A percentile compares a stretch with the other conserved stretches of the same genome.
Evolutionary conservation across 2,888 invertebrate genomes (phyloP).

Genomic region (Electrophaes corylata): DNA sequence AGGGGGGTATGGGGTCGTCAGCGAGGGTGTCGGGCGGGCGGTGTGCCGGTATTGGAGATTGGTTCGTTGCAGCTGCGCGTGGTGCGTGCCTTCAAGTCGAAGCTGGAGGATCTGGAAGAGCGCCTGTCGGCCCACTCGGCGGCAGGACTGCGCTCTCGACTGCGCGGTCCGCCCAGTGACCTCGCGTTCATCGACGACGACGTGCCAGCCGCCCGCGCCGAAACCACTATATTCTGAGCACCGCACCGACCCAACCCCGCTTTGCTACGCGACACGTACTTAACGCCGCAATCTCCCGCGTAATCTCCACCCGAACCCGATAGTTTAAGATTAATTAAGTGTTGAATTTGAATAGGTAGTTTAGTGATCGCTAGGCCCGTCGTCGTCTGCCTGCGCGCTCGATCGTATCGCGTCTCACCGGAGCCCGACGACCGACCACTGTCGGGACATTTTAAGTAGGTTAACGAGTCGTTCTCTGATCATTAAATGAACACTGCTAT

Average conservation of each 20-base stretch:
- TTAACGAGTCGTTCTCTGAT: constrained; percentile 47
- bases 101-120: constrained; percentile 99
- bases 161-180: constrained; percentile 89
- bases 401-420: constrained; percentile 25
- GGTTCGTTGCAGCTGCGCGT: constrained; percentile 98
- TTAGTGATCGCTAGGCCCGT: constrained; percentile 57
- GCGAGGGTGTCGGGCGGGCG: constrained; percentile 32
- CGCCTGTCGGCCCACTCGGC: constrained; percentile 99
- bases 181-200: constrained; percentile 92
- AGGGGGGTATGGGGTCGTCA: constrained; percentile 22
- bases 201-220: constrained; percentile 68
- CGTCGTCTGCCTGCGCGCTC: constrained; percentile 15
- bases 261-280: constrained; percentile 58
- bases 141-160: constrained; percentile 95
- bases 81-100: constrained; percentile 99
- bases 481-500: constrained; percentile 62
- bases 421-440: background rate
- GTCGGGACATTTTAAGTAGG: constrained; percentile 34
- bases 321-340: constrained; percentile 66
- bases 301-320: constrained; percentile 43
- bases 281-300: constrained; percentile 53
- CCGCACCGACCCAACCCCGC: constrained; percentile 42
- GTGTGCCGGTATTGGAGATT: constrained; percentile 39
- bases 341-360: constrained; percentile 69
- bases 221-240: constrained; percentile 74